Evolutionary conservation across 2,888 invertebrate genomes (phyloP), one percentile per base, ranked within the genome.

Genomic region (Archips xylosteana): DNA sequence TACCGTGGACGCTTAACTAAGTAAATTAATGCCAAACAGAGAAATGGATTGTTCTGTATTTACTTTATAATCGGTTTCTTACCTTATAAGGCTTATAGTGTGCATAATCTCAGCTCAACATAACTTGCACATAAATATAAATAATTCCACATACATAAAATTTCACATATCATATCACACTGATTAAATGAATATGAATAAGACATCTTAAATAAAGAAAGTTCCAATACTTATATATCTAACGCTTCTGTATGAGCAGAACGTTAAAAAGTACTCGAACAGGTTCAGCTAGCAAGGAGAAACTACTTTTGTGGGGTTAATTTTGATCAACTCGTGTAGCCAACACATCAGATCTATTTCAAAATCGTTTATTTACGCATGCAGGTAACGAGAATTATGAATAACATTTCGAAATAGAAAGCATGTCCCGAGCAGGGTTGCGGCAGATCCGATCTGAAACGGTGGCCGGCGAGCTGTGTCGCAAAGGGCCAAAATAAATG

Each of bases 381-480:
- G 64, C 60, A 42, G 51, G 69, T 54, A 69, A 73, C 69, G 64
- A 70, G 74, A 69, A 74, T 74, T 73, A 74, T 74, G 74, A 65
- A 74, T 74, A 70, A 63, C 59, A 64, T 74, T 69, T 74, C 60
- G 74, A 60, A 74, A 74, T 74, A 74, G 74, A 74, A 74, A 74
- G 74, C 65, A 70, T 70, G 74, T 69, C 67, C 72, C 65, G 64
- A 51, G 60, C 63, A 73, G 60, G 59, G 59, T 57, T 54, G 63
- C 59, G 47, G 73, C 63, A 70, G 69, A 70, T 74, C 64, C n/a
- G 60, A 74, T 74, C 74, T 65, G 39, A 74, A 69, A 64, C 74
- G 42, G 54, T 23, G 54, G 54, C 54, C 57, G 42, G 54, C 54
- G 15, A 23, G 61, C 62, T 61, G 23, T 65, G 69, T 65, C 60